A percentile compares a stretch with the other conserved stretches of the same genome.
These are phyloP conservation scores for Odocoileus hemionus DNA, from an alignment of 2,113 vertebrate genomes.

Conservation along the genomic window DNA sequence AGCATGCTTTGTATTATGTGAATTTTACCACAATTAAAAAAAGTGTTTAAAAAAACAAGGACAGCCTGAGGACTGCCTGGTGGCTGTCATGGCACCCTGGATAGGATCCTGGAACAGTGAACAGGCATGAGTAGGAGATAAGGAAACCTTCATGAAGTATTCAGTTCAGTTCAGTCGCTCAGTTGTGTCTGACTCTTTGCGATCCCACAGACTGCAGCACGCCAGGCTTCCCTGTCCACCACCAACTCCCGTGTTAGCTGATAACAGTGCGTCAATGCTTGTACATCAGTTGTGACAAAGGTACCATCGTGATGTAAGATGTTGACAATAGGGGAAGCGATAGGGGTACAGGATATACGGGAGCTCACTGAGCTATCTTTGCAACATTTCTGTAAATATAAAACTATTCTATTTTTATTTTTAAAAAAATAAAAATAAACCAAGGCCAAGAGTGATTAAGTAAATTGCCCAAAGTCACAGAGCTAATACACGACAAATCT, in stretches of 20 bases:
- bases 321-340: neutral
- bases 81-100: no score
- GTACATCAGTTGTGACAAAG: neutral
- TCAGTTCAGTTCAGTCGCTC: neutral
- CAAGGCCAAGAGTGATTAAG: neutral
- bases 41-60: neutral
- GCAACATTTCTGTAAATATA: neutral
- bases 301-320: fast-evolving
- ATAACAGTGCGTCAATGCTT: neutral
- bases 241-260: neutral
- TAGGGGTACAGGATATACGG: fast-evolving
- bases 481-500: neutral
- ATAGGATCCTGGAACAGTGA: neutral
- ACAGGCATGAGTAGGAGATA: neutral
- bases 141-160: neutral
- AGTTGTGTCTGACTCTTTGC: neutral
- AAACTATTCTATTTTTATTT: neutral
- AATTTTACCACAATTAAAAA: neutral
- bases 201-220: neutral
- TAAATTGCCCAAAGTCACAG: neutral
- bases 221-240: neutral
- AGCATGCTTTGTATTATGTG: neutral
- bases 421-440: neutral
- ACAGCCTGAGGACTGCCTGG: neutral
- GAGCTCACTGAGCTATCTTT: neutral